Percentiles rank a stretch among this genome's conserved stretches.
phyloP scores from a whole-genome alignment of 2,113 vertebrate species.

The Eleginops maclovinus region DNA sequence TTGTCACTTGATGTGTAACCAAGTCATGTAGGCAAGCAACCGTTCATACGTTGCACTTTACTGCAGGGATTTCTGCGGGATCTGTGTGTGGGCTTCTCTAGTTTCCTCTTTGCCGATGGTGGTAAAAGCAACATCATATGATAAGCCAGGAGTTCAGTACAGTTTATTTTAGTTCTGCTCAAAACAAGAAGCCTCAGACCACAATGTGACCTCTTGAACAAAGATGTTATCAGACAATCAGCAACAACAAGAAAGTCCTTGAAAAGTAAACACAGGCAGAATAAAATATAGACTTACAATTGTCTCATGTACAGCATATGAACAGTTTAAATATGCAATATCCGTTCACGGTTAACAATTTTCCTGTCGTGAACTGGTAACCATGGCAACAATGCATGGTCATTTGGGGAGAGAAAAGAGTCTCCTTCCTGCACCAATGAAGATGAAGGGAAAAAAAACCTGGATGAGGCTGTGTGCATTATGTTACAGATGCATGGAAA shows the following conservation, averaged over 20 bases:
- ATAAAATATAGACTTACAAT: background rate
- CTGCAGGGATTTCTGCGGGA: background rate
- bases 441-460: background rate
- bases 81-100: background rate
- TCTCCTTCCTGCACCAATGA: conserved; percentile 14
- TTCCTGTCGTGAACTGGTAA: conserved; percentile 42
- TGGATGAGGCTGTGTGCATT: background rate
- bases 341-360: conserved; percentile 27
- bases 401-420: conserved; percentile 20
- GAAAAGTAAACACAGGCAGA: background rate
- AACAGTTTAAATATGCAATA: conserved; percentile 26
- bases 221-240: background rate
- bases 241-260: background rate
- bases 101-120: background rate
- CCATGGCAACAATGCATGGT: conserved; percentile 61
- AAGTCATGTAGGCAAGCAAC: background rate
- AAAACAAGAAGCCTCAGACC: background rate
- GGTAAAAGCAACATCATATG: background rate
- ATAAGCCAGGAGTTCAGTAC: background rate
- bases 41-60: no score
- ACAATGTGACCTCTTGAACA: background rate
- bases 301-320: background rate
- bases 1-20: background rate
- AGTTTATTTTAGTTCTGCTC: background rate
- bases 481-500: background rate